phyloP scores from a whole-genome alignment of 1,140 invertebrate species.

The Bombus sibiricus region DNA sequence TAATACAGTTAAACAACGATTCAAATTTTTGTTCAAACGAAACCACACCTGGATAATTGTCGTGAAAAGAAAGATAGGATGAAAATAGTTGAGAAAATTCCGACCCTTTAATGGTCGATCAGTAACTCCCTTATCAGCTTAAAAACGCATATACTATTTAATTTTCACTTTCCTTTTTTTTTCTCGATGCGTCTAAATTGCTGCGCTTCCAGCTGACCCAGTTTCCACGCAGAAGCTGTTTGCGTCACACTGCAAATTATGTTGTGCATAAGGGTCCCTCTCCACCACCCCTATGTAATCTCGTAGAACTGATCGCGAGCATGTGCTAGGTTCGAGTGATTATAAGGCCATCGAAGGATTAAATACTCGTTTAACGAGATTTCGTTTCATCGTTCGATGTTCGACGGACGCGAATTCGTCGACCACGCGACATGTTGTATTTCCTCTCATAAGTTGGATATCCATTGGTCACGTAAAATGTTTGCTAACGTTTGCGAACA shows the following conservation, averaged over 20 bases:
- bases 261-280: constrained; percentile 47
- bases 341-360: constrained; percentile 1
- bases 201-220: constrained; percentile 41
- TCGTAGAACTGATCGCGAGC: constrained; percentile 22
- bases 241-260: constrained; percentile 56
- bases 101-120: background rate
- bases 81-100: background rate
- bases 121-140: background rate
- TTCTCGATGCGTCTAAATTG: constrained; percentile 21
- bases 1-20: too few species aligned
- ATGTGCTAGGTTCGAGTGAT: background rate
- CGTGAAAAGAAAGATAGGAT: background rate
- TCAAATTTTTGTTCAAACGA: too few species aligned
- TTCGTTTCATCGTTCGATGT: background rate
- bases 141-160: background rate
- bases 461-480: too few species aligned
- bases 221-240: constrained; percentile 50
- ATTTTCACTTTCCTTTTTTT: background rate
- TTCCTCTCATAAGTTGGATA: background rate
- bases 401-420: background rate
- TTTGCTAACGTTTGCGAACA: too few species aligned
- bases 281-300: constrained; percentile 12
- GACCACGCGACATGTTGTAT: background rate
- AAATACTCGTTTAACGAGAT: constrained; percentile 26
- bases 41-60: too few species aligned